Evolutionary conservation across 2,797 vertebrate genomes (phyloP), one percentile per base, ranked within the genome.

Genomic region (Coluber constrictor): DNA sequence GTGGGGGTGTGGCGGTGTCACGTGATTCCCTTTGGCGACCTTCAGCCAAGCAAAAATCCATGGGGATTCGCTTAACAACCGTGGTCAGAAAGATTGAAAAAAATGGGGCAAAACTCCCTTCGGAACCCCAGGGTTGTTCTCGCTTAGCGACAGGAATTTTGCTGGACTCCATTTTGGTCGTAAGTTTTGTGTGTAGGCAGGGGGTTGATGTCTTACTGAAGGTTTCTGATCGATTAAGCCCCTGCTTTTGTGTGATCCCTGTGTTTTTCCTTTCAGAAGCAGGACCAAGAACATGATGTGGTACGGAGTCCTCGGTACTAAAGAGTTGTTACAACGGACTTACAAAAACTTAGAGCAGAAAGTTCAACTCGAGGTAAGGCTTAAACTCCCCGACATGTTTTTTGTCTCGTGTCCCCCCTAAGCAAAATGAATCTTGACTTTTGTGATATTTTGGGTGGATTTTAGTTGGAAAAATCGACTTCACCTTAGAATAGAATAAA

Each of bases 251-350:
- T 83, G 55, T 70, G 5, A 89, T 43, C 89, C 32, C 91, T 86
- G 94, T 90, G 57, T 66, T 96, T 91, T 94, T 96, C 1, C 92
- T 96, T 96, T 83, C 95, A 99, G 99, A 97, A 99, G 99, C 96
- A 98, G 99, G 51, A 99, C 99, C 0, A 99, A 99, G 97, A 99
- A 99, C 96, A 98, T 99, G 98, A 99, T 99, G 99, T 99, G 99
- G 99, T 99, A 99, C 88, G 99, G 99, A 27, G 99, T 99, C 87
- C 97, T 99, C 96, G 99, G 99, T 89, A 99, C 99, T 0, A 99
- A 99, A 96, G 99, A 99, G 96, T 98, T 99, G 25, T 97, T 99
- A 88, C 99, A 99, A 96, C 98, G 99, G 94, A 99, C 99, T 1
- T 99, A 99, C 95, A 99, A 99, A 97, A 99, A 99, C 96, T 97